These are phyloP conservation scores for Tetraneura akinire DNA, from an alignment of 1,140 invertebrate genomes.

Conservation along the genomic window DNA sequence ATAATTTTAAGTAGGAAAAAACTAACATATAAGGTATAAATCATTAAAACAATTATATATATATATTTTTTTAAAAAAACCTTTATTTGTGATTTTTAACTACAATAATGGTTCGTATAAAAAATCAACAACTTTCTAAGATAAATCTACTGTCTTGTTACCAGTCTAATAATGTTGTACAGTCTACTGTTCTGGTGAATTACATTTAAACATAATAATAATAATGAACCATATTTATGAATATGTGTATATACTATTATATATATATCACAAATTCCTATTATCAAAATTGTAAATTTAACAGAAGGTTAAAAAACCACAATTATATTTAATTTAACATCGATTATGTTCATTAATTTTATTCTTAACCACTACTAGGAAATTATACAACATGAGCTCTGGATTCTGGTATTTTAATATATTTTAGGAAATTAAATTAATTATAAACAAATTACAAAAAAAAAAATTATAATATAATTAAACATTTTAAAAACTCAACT, in stretches of 20 bases:
- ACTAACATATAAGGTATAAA: too few species aligned
- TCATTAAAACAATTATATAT: too few species aligned
- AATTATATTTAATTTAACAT: not conserved
- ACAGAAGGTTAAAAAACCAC: not conserved
- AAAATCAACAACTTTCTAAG: constrained; percentile 49
- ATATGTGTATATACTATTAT: not conserved
- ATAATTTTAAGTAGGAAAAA: too few species aligned
- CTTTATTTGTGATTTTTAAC: constrained; percentile 42
- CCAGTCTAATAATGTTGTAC: constrained; percentile 33
- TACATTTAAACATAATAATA: not conserved
- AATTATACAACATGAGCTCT: not conserved
- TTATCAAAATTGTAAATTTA: not conserved
- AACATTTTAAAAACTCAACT: not conserved
- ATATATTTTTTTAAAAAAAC: constrained; percentile 27
- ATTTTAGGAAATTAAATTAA: not conserved
- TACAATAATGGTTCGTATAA: constrained; percentile 47
- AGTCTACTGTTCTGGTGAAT: constrained; percentile 10
- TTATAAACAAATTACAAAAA: not conserved
- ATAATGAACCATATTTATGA: not conserved
- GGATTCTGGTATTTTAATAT: not conserved
- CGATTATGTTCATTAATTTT: constrained; percentile 9
- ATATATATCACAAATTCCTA: constrained; percentile 8
- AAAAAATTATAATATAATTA: not conserved
- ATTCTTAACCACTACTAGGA: constrained; percentile 29
- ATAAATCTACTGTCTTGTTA: constrained; percentile 50